Evolutionary conservation across 2,888 invertebrate species (phyloP).

Genomic region (Synergus itoensis): DNA sequence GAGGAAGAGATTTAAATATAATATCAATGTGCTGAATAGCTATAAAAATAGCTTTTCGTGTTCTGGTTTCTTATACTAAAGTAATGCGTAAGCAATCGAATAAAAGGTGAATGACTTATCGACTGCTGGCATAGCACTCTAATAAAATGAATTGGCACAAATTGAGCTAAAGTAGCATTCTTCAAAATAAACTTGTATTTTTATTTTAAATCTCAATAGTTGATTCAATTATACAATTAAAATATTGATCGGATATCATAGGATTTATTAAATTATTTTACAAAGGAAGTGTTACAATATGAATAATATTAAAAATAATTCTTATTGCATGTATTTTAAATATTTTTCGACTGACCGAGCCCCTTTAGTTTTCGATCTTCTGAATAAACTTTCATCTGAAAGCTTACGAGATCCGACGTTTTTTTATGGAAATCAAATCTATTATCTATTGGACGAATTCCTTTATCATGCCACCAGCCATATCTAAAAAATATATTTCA

Average conservation of each 20-base stretch:
- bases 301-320: neutral
- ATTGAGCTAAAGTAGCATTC: neutral
- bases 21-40: slow-evolving; percentile 21
- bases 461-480: slow-evolving; percentile 72
- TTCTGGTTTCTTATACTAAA: slow-evolving; percentile 26
- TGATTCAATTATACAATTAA: neutral
- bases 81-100: neutral
- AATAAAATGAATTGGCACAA: neutral
- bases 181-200: neutral
- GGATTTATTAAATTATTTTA: neutral
- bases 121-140: slow-evolving; percentile 6
- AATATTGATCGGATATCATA: neutral
- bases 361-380: slow-evolving; percentile 65
- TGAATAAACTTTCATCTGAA: slow-evolving; percentile 66
- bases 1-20: neutral
- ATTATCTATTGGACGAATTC: slow-evolving; percentile 62
- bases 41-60: slow-evolving; percentile 14
- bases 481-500: slow-evolving; percentile 60
- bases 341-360: slow-evolving; percentile 51
- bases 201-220: neutral
- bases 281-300: neutral
- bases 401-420: slow-evolving; percentile 68
- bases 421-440: slow-evolving; percentile 67
- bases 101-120: slow-evolving; percentile 32
- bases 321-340: too few species aligned